Conservation (phyloP, 2,113 vertebrate genomes). For the Lynx canadensis region DNA sequence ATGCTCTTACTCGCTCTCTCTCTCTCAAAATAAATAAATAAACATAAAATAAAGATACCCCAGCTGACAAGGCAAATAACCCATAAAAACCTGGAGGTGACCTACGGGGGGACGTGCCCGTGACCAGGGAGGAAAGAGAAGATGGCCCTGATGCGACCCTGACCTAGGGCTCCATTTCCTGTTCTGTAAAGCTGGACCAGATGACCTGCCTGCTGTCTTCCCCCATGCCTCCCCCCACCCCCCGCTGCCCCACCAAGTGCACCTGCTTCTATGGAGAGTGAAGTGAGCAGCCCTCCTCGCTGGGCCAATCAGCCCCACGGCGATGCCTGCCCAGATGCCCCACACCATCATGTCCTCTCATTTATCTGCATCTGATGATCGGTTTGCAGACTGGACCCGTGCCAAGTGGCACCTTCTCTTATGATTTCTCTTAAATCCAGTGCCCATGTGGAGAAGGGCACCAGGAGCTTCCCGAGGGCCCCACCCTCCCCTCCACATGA, state of each 20-base stretch:
- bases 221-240: too few relatives aligned
- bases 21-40: too few relatives aligned
- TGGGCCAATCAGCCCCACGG: background rate
- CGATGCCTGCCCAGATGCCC: background rate
- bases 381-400: background rate
- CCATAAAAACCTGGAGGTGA: background rate
- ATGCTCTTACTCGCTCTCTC: too few relatives aligned
- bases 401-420: background rate
- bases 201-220: background rate
- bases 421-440: background rate
- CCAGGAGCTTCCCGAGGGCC: background rate
- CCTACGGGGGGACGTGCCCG: fast-evolving
- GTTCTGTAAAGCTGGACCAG: too few relatives aligned
- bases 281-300: fast-evolving
- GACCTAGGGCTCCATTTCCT: background rate
- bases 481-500: background rate
- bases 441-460: background rate
- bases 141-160: too few relatives aligned
- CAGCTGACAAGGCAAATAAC: background rate
- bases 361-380: background rate
- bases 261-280: fast-evolving
- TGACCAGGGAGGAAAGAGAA: background rate
- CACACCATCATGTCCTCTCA: fast-evolving
- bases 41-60: too few relatives aligned
- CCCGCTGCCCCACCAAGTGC: too few relatives aligned